Evolutionary conservation across 2,797 vertebrate genomes (phyloP).

Genomic region (Peromyscus eremicus): DNA sequence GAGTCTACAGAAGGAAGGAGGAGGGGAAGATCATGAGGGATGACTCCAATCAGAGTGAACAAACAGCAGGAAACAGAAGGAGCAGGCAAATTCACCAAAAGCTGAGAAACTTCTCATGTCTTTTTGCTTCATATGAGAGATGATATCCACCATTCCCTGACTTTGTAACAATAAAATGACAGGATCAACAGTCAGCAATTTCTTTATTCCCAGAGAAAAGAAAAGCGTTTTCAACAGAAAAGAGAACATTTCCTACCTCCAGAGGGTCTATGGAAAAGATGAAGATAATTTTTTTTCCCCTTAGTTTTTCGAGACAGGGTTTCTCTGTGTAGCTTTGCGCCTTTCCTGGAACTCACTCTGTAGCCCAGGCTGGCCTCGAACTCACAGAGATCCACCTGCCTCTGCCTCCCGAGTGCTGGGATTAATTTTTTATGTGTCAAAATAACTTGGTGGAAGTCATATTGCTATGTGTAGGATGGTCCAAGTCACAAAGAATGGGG

Average conservation of each 20-base stretch:
- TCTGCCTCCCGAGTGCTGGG: no score
- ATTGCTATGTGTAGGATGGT: background rate
- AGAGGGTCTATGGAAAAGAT: background rate
- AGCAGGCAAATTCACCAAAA: background rate
- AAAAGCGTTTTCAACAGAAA: background rate
- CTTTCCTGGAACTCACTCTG: no score
- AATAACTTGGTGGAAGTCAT: background rate
- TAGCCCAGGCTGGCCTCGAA: no score
- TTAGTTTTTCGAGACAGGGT: no score
- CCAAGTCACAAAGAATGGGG: background rate
- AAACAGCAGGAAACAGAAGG: background rate
- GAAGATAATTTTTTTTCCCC: background rate
- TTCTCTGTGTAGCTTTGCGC: no score
- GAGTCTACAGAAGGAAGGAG: background rate
- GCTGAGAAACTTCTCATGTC: background rate
- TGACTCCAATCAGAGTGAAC: background rate
- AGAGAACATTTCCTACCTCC: background rate
- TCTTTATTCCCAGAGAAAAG: constrained; percentile 10
- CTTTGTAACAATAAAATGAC: constrained; percentile 12
- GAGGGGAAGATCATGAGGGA: background rate
- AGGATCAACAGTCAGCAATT: constrained; percentile 32
- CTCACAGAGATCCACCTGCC: no score
- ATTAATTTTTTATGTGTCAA: background rate
- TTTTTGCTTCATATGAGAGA: constrained; percentile 11
- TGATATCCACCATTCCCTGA: background rate